phyloP scores from a whole-genome alignment of 2,113 vertebrate genomes.

The Butastur rufipennis region DNA sequence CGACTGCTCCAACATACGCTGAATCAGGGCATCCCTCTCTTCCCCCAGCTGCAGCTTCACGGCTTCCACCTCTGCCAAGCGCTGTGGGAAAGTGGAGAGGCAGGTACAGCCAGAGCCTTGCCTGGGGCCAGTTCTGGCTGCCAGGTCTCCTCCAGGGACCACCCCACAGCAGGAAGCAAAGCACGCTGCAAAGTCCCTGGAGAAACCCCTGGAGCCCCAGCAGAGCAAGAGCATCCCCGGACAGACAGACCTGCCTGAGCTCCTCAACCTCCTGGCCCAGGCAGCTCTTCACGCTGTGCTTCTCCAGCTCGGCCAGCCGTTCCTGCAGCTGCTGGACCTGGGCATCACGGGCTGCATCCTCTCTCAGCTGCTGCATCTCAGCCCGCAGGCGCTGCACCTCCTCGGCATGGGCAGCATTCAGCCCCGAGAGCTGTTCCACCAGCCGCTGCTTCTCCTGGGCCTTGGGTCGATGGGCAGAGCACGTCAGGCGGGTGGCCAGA shows the following conservation, averaged over 20 bases:
- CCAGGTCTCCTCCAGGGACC: too few species aligned
- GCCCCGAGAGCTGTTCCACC: conserved; percentile 57
- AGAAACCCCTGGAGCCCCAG: background rate
- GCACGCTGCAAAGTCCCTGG: rapidly evolving
- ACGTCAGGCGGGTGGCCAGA: rapidly evolving
- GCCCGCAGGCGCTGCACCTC: conserved; percentile 67
- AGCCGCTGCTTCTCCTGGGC: conserved; percentile 65
- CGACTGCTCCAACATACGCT: background rate
- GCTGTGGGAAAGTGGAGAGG: background rate
- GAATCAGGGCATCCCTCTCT: background rate
- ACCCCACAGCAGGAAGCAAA: background rate
- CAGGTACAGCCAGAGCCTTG: background rate
- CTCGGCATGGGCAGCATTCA: conserved; percentile 20
- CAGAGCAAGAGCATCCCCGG: background rate
- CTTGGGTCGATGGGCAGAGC: background rate
- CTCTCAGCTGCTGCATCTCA: background rate
- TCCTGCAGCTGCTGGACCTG: conserved; percentile 17
- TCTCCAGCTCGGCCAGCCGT: conserved; percentile 54
- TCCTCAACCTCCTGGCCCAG: conserved; percentile 56
- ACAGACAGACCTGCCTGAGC: conserved; percentile 56
- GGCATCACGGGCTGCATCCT: background rate
- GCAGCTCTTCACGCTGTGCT: conserved; percentile 40
- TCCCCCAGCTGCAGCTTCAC: background rate
- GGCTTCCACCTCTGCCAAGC: background rate
- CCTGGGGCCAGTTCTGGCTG: background rate